A percentile compares a stretch with the other conserved stretches of the same genome.
phyloP scores from a whole-genome alignment of 2,888 invertebrate species.

The Meghimatium bilineatum region DNA sequence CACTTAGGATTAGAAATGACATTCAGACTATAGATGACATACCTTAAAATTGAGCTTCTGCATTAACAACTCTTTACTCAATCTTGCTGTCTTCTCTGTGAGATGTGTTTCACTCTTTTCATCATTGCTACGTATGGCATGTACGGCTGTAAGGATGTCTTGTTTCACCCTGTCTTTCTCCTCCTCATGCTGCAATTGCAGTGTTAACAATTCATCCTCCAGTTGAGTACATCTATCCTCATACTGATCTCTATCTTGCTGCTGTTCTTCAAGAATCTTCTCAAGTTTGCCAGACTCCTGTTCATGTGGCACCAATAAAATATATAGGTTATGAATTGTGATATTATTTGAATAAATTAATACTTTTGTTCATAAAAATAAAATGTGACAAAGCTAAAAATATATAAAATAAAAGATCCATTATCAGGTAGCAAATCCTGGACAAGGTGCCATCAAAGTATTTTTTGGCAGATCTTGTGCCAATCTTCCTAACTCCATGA shows the following conservation, averaged over 20 bases:
- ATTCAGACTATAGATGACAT: constrained; percentile 22
- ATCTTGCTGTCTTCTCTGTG: constrained; percentile 59
- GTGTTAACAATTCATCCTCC: constrained; percentile 65
- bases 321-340: background rate
- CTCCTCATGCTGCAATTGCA: constrained; percentile 76
- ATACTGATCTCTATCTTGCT: constrained; percentile 66
- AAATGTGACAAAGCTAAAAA: no score
- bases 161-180: constrained; percentile 75
- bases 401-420: no score
- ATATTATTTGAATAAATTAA: no score
- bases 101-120: constrained; percentile 64
- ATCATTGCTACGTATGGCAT: constrained; percentile 71
- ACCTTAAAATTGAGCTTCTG: constrained; percentile 67
- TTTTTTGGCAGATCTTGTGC: no score
- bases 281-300: constrained; percentile 56
- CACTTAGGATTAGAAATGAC: background rate
- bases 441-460: no score
- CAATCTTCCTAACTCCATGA: no score
- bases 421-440: no score
- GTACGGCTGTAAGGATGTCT: constrained; percentile 78
- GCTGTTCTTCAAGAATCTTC: constrained; percentile 63
- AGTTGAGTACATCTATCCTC: constrained; percentile 59
- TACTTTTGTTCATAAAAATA: no score
- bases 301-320: background rate
- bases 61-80: constrained; percentile 64